Evolutionary conservation across 1,140 invertebrate genomes (phyloP), one percentile per base, ranked within the genome.

Genomic region (Reticulitermes speratus): DNA sequence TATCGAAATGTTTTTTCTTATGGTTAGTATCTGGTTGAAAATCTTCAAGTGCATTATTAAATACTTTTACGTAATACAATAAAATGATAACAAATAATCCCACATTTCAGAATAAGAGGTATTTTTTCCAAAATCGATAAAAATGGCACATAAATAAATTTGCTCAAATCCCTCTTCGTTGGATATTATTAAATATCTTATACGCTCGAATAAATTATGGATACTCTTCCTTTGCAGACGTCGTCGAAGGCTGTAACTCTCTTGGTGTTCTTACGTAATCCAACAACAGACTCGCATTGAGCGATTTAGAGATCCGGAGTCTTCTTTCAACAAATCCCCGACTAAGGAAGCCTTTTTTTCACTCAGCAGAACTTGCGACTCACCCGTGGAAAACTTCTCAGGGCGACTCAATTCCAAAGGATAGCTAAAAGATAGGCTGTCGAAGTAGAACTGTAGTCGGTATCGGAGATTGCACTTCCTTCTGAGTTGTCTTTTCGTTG

Each of bases 271-370:
- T 7, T 75, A 2, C 30, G 25, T 75, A 75, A 75, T 75, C 65
- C 65, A 75, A 75, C 65, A 75, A 75, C n/a, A 75, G 65, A 75
- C 65, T 75, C 65, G 14, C 65, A 75, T 75, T 30, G 65, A 75
- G 65, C 65, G 65, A 75, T 75, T 75, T 75, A 75, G n/a, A 25
- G 65, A 75, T 75, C 14, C 65, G 14, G n/a, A 75, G 65, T 14
- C 65, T 75, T 75, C 65, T 75, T 75, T 75, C 25, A 75, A 75
- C 65, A 75, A 75, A 75, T 75, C 65, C 65, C 65, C 65, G 25
- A 75, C 25, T 75, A n/a, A 25, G 65, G 7, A 75, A 25, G n/a
- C 16, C n/a, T 75, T 75, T 75, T 30, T 30, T 75, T 75, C n/a
- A 75, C 65, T 75, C 30, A 30, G 65, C 65, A 75, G n/a, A 75